A percentile compares a stretch with the other conserved stretches of the same genome.
Conservation (phyloP, 2,797 vertebrate species). For the Glossophaga mutica region DNA sequence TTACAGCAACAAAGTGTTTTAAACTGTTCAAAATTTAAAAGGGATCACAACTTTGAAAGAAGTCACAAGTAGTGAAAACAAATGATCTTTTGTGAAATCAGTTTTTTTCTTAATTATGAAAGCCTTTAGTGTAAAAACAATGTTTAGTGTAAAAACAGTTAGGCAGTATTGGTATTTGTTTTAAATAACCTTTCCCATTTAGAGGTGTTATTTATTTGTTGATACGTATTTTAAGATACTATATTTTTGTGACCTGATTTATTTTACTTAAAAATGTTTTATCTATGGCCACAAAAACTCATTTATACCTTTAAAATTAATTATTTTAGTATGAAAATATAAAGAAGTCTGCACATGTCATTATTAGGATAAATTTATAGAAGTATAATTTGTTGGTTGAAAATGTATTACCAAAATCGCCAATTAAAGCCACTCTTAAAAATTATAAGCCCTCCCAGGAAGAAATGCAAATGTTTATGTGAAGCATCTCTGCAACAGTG, state of each 20-base stretch:
- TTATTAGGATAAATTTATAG: neutral
- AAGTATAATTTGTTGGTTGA: neutral
- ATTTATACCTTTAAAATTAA: neutral
- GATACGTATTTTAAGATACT: neutral
- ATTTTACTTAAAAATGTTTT: neutral
- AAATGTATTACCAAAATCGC: neutral
- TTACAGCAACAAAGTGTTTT: neutral
- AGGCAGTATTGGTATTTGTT: neutral
- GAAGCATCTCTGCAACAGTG: neutral
- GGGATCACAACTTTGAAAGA: neutral
- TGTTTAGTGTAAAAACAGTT: neutral
- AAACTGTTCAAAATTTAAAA: neutral
- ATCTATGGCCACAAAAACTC: neutral
- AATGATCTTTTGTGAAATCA: neutral
- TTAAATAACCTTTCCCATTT: neutral
- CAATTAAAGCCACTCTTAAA: neutral
- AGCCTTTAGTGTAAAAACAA: no score
- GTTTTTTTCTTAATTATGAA: neutral
- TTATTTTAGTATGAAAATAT: neutral
- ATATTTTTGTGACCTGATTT: neutral
- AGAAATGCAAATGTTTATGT: neutral
- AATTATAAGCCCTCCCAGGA: neutral
- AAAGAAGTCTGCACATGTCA: neutral
- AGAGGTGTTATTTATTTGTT: neutral
- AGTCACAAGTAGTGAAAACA: neutral